phyloP scores from a whole-genome alignment of 92 coral and sea anemone species.

The Parazoanthus swiftii region DNA sequence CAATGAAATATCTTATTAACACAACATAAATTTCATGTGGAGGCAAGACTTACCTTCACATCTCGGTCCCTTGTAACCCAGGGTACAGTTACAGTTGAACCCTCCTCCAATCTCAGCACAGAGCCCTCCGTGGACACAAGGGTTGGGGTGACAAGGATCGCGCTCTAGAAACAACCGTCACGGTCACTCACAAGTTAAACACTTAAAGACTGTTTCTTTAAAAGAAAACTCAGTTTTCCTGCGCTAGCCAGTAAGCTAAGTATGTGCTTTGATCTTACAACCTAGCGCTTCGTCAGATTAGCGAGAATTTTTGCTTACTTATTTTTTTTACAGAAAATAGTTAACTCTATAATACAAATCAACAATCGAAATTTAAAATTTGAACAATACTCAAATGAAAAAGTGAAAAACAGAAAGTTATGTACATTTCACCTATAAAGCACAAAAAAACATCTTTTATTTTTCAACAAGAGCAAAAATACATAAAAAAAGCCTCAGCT shows the following conservation, averaged over 20 bases:
- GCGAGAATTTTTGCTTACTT: too few relatives aligned
- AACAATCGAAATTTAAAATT: not conserved
- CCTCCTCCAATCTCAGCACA: slow-evolving; percentile 90
- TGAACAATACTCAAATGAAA: not conserved
- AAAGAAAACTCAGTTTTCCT: too few relatives aligned
- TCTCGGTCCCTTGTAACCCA: slow-evolving; percentile 84
- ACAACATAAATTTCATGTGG: too few relatives aligned
- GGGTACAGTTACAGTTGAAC: slow-evolving; percentile 79
- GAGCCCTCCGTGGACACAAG: slow-evolving; percentile 86
- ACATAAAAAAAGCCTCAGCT: too few relatives aligned
- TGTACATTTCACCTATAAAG: not conserved
- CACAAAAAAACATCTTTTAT: not conserved
- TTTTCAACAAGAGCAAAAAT: not conserved
- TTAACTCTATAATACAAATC: too few relatives aligned
- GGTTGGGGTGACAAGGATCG: slow-evolving; percentile 92
- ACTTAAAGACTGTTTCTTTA: too few relatives aligned
- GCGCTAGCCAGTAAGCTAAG: too few relatives aligned
- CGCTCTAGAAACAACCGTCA: slow-evolving; percentile 51
- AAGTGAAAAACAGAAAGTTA: not conserved
- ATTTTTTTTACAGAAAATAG: too few relatives aligned
- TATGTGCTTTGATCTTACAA: too few relatives aligned
- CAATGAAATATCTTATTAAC: not conserved
- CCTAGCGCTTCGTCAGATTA: too few relatives aligned
- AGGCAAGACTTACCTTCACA: slow-evolving; percentile 65
- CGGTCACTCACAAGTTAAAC: not conserved